Percentiles rank a stretch among this genome's conserved stretches.
Evolutionary conservation across 2,888 invertebrate species (phyloP).

Genomic region (Polymixis flavicincta): DNA sequence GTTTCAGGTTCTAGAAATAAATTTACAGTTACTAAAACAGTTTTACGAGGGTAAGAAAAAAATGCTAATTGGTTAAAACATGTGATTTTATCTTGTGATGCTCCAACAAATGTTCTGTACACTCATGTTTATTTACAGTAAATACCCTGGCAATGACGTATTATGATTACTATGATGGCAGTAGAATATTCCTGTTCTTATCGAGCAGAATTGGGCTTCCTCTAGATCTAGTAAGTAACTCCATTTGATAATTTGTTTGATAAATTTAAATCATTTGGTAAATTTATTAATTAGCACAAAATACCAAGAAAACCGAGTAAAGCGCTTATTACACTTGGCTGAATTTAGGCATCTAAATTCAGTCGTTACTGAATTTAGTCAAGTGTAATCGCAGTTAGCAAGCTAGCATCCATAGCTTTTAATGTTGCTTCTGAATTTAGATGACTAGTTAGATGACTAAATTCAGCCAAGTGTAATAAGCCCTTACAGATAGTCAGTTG

Average conservation of each 20-base stretch:
- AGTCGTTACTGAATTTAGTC: no score
- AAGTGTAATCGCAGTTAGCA: no score
- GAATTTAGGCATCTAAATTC: no score
- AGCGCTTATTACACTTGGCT: no score
- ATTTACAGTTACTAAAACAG: constrained; percentile 35
- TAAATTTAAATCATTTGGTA: background rate
- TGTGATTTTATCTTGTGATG: constrained; percentile 3
- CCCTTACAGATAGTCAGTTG: background rate
- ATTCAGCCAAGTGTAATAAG: no score
- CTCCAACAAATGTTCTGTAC: background rate
- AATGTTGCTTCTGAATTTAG: no score
- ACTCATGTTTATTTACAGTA: constrained; percentile 54
- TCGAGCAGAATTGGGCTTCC: constrained; percentile 93
- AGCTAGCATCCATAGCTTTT: no score
- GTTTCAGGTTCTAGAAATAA: constrained; percentile 60
- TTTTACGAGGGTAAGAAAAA: constrained; percentile 34
- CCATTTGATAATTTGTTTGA: no score
- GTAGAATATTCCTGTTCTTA: constrained; percentile 93
- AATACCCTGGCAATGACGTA: constrained; percentile 71
- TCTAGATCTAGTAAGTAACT: constrained; percentile 93
- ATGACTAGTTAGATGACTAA: no score
- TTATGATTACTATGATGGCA: constrained; percentile 92
- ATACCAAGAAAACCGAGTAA: background rate
- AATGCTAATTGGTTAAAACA: constrained; percentile 3
- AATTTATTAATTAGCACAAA: background rate